Base-by-base conservation (phyloP, 2,113 vertebrate species). In the Xyrauchen texanus region DNA sequence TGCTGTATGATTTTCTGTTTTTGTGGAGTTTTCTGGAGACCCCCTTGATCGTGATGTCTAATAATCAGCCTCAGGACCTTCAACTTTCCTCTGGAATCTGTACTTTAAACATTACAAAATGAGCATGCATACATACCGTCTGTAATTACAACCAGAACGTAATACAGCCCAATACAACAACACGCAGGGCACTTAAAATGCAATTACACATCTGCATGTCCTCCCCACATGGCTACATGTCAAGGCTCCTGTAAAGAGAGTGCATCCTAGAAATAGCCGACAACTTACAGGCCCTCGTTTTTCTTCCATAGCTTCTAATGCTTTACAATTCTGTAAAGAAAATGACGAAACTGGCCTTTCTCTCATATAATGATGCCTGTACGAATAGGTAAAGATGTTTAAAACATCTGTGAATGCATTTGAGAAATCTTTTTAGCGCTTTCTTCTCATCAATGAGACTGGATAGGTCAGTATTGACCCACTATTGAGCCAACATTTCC, bases 61-160 rank as follows among this genome's bases (percentile, higher is more conserved):
- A 21, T 13, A 49, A 62, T 68, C 45, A 55, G 65, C 66, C 65
- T 62, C 11, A 6, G 61, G 57, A 71, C 68, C 52, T 64, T 73
- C 15, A 47, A 80, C 82, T 83, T 89, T 85, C 84, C 85, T 85
- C 61, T 68, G 71, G 68, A 58, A 78, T 85, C 80, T 52, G 57
- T 68, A 8, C 44, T 65, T 84, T 82, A 85, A 87, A 83, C 16
- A 82, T 34, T 76, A 82, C 76, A 55, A 63, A 34, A n/a, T 72
- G 81, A 74, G 80, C 73, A 77, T 58, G 64, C 46, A 61, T 34
- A 34, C 21, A 34, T 34, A 34, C 21, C 21, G 21, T 34, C 21
- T 34, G 81, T 85, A 84, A 86, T 86, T 86, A 79, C 67, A 51
- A 9, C 58, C 60, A 34, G 68, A 74, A 84, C 47, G 49, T 80